These are phyloP conservation scores for Spodoptera exigua DNA, from an alignment of 2,888 invertebrate species.

Conservation along the genomic window DNA sequence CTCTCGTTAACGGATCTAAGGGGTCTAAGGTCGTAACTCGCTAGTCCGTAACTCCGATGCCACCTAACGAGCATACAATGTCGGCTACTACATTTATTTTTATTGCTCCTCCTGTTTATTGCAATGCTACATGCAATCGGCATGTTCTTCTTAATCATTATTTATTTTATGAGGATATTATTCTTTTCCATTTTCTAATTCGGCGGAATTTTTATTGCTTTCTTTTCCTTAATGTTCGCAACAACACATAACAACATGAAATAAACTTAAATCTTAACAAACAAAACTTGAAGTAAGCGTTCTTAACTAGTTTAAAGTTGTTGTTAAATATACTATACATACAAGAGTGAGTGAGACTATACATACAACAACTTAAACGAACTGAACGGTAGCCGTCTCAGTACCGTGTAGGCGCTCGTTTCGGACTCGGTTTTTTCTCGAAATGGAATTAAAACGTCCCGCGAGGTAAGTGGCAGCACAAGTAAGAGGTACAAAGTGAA, in stretches of 20 bases:
- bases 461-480: constrained; percentile 84
- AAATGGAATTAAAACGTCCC: constrained; percentile 87
- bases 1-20: constrained; percentile 72
- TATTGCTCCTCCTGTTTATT: constrained; percentile 55
- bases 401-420: constrained; percentile 57
- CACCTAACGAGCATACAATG: constrained; percentile 73
- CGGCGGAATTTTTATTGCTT: constrained; percentile 4
- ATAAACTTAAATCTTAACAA: constrained; percentile 3
- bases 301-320: background rate
- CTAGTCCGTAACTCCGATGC: constrained; percentile 52
- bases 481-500: constrained; percentile 86
- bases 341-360: constrained; percentile 39
- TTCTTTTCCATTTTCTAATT: constrained; percentile 17
- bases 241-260: background rate
- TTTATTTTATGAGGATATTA: constrained; percentile 45
- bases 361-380: constrained; percentile 27
- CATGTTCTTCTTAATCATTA: constrained; percentile 55
- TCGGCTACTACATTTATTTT: constrained; percentile 56
- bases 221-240: constrained; percentile 8
- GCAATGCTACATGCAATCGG: constrained; percentile 58
- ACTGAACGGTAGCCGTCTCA: constrained; percentile 25
- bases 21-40: constrained; percentile 70
- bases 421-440: constrained; percentile 76
- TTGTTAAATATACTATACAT: constrained; percentile 27
- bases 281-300: background rate